Base-by-base conservation (phyloP, 2,113 vertebrate genomes). In the Labrus mixtus region DNA sequence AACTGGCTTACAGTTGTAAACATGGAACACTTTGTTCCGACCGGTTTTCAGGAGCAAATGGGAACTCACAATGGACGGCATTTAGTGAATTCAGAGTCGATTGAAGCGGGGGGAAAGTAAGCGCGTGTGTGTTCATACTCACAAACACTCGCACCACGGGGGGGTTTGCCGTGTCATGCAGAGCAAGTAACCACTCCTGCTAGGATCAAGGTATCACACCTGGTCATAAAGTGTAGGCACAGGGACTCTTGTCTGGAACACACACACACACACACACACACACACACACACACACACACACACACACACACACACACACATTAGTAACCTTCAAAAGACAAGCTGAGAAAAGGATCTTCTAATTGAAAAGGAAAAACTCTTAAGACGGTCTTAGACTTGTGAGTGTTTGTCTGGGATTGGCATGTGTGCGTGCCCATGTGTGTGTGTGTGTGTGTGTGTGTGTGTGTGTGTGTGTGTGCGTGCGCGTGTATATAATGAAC, bases 141-240 rank as follows among this genome's bases (percentile, higher is more conserved):
- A 33, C 29, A 65, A 45, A 6, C 29, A 16, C 56, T 25, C 59
- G 54, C 76, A 71, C 36, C 16, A 39, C 29, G 43, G 36, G 36
- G 36, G 11, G n/a, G 10, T 61, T 61, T 43, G 37, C 9, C 15
- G 20, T 55, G 59, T 68, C 54, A 22, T 54, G 68, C 3, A 41
- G 55, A 68, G 69, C 19, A 45, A 41, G 59, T 67, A 57, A 55
- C 37, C 4, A 5, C 33, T 69, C 63, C 57, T 41, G 53, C 78
- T 72, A 46, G 7, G 67, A 85, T 87, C 79, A 83, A 82, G 80
- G 60, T 72, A 81, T 83, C 77, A 76, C 73, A 82, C 61, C 58
- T 67, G 78, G 46, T 85, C 63, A 50, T 86, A 78, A 70, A 81
- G 45, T 33, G 29, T 63, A 41, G 54, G 53, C 37, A 43, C 46